Evolutionary conservation across 1,140 invertebrate species (phyloP).

Genomic region (Pantala flavescens): DNA sequence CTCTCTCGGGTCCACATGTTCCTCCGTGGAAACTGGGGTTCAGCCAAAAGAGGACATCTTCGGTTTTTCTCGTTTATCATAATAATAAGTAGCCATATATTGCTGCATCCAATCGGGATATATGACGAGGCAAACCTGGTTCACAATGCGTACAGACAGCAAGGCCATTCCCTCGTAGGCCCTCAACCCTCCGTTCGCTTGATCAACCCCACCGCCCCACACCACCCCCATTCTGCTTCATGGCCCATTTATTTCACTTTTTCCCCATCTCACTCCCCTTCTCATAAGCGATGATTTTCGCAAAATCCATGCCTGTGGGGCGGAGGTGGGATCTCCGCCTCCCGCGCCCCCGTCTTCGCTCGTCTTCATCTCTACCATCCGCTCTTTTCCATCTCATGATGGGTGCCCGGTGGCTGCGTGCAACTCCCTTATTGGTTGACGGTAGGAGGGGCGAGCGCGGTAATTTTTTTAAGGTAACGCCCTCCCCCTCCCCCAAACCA

Average conservation of each 20-base stretch:
- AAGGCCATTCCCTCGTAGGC: background rate
- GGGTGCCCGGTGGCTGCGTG: conserved; percentile 3
- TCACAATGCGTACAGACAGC: background rate
- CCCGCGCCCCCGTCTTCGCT: background rate
- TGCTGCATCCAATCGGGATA: too few relatives aligned
- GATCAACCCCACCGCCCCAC: background rate
- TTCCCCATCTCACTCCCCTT: background rate
- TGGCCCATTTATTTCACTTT: conserved; percentile 9
- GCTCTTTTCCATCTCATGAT: conserved; percentile 5
- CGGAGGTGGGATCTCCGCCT: background rate
- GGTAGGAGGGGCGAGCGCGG: background rate
- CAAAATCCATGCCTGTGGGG: background rate
- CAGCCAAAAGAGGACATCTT: too few relatives aligned
- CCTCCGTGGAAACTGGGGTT: too few relatives aligned
- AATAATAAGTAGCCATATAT: too few relatives aligned
- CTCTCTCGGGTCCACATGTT: too few relatives aligned
- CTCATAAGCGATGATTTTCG: conserved; percentile 9
- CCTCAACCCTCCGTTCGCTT: background rate
- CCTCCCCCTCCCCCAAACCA: background rate
- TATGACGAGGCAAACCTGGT: too few relatives aligned
- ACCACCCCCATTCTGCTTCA: background rate
- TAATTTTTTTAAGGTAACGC: conserved; percentile 3
- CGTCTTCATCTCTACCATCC: background rate
- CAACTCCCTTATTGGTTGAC: conserved; percentile 8
- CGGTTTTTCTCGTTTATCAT: too few relatives aligned